Conservation (phyloP, 2,113 vertebrate species). For the Dinomys branickii region DNA sequence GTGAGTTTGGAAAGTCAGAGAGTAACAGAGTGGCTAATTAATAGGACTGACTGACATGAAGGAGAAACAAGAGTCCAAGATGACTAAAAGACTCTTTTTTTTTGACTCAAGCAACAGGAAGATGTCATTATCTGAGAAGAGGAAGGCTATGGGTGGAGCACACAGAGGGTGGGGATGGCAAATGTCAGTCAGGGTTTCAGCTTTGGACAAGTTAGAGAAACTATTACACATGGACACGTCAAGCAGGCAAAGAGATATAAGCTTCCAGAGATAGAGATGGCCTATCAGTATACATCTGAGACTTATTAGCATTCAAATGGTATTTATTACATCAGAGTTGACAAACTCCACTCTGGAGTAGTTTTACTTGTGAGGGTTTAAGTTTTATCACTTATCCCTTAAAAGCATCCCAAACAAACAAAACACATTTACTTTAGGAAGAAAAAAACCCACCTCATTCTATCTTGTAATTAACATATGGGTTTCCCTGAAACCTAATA, state of each 20-base stretch:
- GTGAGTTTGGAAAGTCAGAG: constrained; percentile 1
- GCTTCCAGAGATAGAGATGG: neutral
- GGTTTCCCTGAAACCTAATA: neutral
- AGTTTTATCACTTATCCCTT: constrained; percentile 6
- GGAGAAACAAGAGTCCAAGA: neutral
- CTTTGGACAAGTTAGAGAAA: neutral
- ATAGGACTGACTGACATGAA: neutral
- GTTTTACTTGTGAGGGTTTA: constrained; percentile 1
- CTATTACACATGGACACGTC: neutral
- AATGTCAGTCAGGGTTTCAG: neutral
- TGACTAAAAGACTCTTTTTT: neutral
- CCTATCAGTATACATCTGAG: neutral
- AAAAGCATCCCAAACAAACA: neutral
- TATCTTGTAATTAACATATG: neutral
- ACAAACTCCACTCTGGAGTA: neutral
- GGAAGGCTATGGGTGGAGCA: neutral
- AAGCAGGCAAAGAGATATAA: neutral
- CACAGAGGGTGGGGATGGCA: neutral
- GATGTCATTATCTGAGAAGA: neutral
- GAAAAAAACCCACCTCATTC: neutral
- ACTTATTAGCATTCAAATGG: neutral
- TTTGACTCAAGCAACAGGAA: neutral
- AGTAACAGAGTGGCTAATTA: neutral
- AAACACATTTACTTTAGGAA: neutral
- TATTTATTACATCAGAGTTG: neutral